Base-by-base conservation (phyloP, 2,888 invertebrate genomes). In the Trisateles emortualis region DNA sequence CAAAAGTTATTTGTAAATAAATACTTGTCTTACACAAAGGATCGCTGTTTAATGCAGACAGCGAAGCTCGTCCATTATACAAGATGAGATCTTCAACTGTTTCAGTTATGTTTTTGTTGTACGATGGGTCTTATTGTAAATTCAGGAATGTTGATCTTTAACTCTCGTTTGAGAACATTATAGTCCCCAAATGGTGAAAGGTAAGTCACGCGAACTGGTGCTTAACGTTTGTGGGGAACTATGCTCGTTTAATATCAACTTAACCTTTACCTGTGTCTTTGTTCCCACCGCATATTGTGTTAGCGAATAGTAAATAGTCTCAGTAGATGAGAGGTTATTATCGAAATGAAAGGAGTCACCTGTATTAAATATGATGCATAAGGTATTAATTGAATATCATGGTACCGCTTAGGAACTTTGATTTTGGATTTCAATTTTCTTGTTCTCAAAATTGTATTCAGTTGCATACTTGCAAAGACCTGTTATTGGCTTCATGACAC, bases 1-100 rank as follows among this genome's bases (percentile, higher is more conserved):
- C 60, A 45, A 68, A n/a, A 79, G 72, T 76, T 78, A 76, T 79
- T 76, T 72, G 76, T 78, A 74, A 74, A 76, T 78, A 72, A 72
- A 68, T 68, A 74, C 61, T 76, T 68, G 57, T 70, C 64, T 52
- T 68, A 78, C 79, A 78, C 79, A 78, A 81, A 78, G 76, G 71
- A 78, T 75, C 64, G 72, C 72, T 74, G 72, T 74, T 77, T 72
- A 74, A 74, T 69, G 64, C 72, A 69, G 73, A 68, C 71, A 55
- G 57, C 44, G 52, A 65, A 71, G 62, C 69, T 69, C 58, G 59
- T 65, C 63, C 71, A 64, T 72, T 65, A 68, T 54, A 65, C 58
- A 62, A 68, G 62, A 72, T 71, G 57, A 51, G 63, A 64, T 69
- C 63, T 72, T 74, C 58, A n/a, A 29, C 49, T 50, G 50, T 54